These are phyloP conservation scores for Stomatorhinus walkeri DNA, from an alignment of 2,797 vertebrate species.

Conservation along the genomic window DNA sequence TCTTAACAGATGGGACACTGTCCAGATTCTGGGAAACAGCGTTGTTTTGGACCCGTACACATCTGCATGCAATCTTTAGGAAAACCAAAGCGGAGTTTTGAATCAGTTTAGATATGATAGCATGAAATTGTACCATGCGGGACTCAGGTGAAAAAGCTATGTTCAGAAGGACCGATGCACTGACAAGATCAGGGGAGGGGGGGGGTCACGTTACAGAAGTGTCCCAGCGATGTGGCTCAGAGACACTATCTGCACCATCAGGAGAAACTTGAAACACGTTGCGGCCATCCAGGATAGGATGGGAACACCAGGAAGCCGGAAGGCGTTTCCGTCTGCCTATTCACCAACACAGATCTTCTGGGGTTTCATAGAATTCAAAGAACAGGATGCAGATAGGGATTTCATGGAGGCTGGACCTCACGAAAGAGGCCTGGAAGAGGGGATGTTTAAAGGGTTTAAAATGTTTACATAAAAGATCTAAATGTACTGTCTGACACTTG, in stretches of 20 bases:
- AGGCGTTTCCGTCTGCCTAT: conserved; percentile 48
- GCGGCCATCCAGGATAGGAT: conserved; percentile 46
- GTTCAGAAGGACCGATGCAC: conserved; percentile 23
- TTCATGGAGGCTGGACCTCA: background rate
- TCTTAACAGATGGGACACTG: background rate
- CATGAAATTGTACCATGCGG: conserved; percentile 10
- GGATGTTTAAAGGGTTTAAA: background rate
- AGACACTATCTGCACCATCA: conserved; percentile 52
- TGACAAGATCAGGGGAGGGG: conserved; percentile 47
- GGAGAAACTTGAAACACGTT: conserved; percentile 53
- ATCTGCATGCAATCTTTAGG: background rate
- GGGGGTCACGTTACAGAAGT: conserved; percentile 51
- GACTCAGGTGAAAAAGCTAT: conserved; percentile 42
- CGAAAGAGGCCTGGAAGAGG: background rate
- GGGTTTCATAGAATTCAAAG: background rate
- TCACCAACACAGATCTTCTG: conserved; percentile 25
- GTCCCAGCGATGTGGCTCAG: conserved; percentile 31
- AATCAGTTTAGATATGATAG: background rate
- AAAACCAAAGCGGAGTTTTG: background rate
- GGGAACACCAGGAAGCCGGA: conserved; percentile 45
- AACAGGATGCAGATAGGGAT: background rate
- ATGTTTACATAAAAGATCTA: background rate
- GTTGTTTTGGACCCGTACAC: background rate
- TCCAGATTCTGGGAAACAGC: background rate
- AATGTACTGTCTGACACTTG: background rate